Conservation (phyloP, 92 coral and sea anemone genomes). For the Epizoanthus fatuus region DNA sequence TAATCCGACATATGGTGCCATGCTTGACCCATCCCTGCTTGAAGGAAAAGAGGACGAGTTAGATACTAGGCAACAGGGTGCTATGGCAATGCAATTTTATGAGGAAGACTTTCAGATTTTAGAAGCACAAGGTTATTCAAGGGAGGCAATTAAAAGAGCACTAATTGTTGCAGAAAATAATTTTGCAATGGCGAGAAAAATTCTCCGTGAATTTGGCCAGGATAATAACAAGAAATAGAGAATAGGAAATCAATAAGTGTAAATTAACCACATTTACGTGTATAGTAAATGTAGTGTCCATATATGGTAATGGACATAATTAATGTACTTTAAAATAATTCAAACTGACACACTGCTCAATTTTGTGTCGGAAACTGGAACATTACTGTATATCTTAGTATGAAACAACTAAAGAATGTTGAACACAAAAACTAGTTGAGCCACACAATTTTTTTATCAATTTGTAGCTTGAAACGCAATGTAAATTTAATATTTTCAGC, state of each 20-base stretch:
- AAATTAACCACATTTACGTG: too few relatives aligned
- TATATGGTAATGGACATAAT: too few relatives aligned
- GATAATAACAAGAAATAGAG: constrained; percentile 49
- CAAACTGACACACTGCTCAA: too few relatives aligned
- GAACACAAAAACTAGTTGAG: too few relatives aligned
- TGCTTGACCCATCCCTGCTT: constrained; percentile 74
- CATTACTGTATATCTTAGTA: too few relatives aligned
- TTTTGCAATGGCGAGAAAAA: constrained; percentile 99
- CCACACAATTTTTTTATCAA: too few relatives aligned
- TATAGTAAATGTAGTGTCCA: too few relatives aligned
- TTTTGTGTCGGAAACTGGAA: too few relatives aligned
- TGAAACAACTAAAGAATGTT: too few relatives aligned
- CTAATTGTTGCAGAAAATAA: constrained; percentile 97
- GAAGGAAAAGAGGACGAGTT: constrained; percentile 56
- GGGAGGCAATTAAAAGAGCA: constrained; percentile 96
- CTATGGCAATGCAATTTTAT: constrained; percentile 87
- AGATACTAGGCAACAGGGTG: constrained; percentile 47
- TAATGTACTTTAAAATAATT: too few relatives aligned
- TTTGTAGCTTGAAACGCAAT: too few relatives aligned
- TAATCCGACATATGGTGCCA: constrained; percentile 89
- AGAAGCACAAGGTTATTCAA: constrained; percentile 93
- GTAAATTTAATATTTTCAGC: too few relatives aligned
- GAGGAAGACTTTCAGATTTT: constrained; percentile 99
- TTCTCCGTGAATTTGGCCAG: constrained; percentile 92
- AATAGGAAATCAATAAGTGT: not conserved